phyloP scores from a whole-genome alignment of 2,113 vertebrate species.

The Nothoprocta pentlandii region DNA sequence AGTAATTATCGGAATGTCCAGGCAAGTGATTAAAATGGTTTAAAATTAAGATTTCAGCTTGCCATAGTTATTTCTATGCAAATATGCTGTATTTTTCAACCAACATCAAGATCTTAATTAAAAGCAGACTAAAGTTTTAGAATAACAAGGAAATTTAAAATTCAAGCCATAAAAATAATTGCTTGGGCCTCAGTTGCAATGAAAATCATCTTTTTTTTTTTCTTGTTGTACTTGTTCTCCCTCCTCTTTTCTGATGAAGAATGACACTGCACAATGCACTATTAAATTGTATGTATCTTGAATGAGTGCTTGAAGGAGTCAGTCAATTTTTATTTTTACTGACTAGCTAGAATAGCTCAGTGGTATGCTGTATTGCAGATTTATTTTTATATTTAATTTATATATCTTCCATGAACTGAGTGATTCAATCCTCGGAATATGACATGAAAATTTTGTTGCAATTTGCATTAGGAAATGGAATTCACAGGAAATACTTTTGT shows the following conservation, averaged over 20 bases:
- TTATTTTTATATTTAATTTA: background rate
- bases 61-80: constrained; percentile 78
- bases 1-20: constrained; percentile 71
- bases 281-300: constrained; percentile 7
- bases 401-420: background rate
- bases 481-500: background rate
- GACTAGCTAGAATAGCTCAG: background rate
- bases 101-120: constrained; percentile 70
- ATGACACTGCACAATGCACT: constrained; percentile 5
- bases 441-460: background rate
- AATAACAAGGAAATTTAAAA: constrained; percentile 72
- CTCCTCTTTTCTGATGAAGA: constrained; percentile 35
- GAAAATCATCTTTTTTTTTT: constrained; percentile 68
- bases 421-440: background rate
- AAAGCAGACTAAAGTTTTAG: constrained; percentile 68
- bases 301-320: background rate
- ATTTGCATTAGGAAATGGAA: constrained; percentile 26
- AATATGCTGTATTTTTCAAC: constrained; percentile 70
- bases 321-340: background rate
- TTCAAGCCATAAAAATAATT: constrained; percentile 65
- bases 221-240: constrained; percentile 25
- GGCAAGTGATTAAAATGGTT: constrained; percentile 78
- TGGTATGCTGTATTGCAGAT: background rate
- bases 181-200: constrained; percentile 48
- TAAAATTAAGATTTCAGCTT: constrained; percentile 77